phyloP scores from a whole-genome alignment of 2,888 invertebrate species.

The Agrypnus murinus region DNA sequence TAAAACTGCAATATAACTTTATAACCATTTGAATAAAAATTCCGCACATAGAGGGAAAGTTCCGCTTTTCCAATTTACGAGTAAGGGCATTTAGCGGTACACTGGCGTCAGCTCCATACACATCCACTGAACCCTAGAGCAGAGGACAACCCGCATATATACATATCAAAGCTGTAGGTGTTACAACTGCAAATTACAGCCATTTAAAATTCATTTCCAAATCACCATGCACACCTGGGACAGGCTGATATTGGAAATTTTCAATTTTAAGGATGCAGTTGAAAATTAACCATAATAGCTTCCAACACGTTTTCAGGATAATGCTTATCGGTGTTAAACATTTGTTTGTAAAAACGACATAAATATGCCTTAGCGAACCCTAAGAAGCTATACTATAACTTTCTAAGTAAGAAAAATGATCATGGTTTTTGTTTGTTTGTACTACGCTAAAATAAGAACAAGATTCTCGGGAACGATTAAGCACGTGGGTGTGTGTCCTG shows the following conservation, averaged over 20 bases:
- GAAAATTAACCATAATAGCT: no score
- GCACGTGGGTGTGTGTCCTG: constrained; percentile 6
- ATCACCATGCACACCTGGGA: constrained; percentile 22
- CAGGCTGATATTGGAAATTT: not conserved
- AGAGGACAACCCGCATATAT: constrained; percentile 26
- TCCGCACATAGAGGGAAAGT: not conserved
- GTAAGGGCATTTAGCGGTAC: constrained; percentile 4
- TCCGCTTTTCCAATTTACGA: not conserved
- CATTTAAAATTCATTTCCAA: constrained; percentile 32
- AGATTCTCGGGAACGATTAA: not conserved
- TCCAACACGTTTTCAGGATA: no score
- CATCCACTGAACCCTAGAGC: constrained; percentile 26
- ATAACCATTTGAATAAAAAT: constrained; percentile 22
- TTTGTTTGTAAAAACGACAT: no score
- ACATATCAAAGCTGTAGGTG: constrained; percentile 42
- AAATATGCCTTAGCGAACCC: no score
- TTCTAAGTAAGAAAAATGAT: no score
- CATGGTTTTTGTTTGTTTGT: not conserved
- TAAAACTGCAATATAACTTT: constrained; percentile 39
- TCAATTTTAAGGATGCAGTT: constrained; percentile 17
- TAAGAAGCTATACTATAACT: no score
- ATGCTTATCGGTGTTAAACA: no score
- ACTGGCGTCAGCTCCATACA: constrained; percentile 20
- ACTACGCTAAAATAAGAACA: not conserved
- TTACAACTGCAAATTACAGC: constrained; percentile 33